Base-by-base conservation (phyloP, 2,888 invertebrate genomes). In the Piscicola geometra region DNA sequence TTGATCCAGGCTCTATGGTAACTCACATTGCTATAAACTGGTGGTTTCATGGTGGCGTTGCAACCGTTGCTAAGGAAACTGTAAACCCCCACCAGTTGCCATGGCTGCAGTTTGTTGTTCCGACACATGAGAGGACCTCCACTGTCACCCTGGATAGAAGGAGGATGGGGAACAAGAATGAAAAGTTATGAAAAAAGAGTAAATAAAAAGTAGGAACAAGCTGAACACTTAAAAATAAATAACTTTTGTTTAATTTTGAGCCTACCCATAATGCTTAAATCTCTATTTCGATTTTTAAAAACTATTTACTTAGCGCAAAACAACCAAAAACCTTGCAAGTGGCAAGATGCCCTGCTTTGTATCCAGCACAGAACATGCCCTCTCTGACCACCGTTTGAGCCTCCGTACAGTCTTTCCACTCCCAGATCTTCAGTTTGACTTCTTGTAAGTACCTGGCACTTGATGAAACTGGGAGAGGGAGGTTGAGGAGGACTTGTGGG, bases 371-470 rank as follows among this genome's bases (percentile, higher is more conserved):
- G 9, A 82, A 75, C 77, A 76, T 74, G 32, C 32, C 36, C 35
- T 75, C 73, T 28, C 56, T 25, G 5, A 73, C 47, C 33, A 67
- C 67, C 1, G 35, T 21, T 33, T 79, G 72, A 3, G 80, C 79
- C n/a, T 81, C 79, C 78, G 81, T 82, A 78, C 84, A 84, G 15
- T 79, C 33, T 21, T 69, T 67, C 12, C 70, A 80, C 56, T 81
- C 79, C 83, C 82, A 83, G 5, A 84, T 71, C 1, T 80, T 81
- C 81, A 83, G 81, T 77, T 84, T 84, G 12, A 82, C 79, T 73
- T 83, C 78, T 76, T 83, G 83, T 21, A 83, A 78, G 5, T 77
- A 71, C 21, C 50, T 66, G 18, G 78, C 30, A 30, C 25, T 36
- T 60, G 73, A 70, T 36, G 36, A 35, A 2, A 2, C 67, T 67